Percentiles rank a stretch among this genome's conserved stretches.
Conservation (phyloP, 2,797 vertebrate genomes). For the Fratercula arctica region DNA sequence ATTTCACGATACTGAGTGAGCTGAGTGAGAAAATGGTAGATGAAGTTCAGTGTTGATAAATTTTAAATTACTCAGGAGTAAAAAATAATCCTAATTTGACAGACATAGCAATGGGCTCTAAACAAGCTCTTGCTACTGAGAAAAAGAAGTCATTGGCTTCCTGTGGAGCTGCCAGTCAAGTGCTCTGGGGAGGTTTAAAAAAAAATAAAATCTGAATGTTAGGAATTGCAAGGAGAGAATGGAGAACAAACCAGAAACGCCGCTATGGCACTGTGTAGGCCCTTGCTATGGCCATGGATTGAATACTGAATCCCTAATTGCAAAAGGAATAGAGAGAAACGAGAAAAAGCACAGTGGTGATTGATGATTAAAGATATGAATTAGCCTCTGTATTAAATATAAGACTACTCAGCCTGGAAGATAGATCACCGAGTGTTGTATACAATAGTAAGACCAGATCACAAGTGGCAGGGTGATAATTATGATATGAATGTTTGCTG, state of each 20-base stretch:
- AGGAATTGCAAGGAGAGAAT: background rate
- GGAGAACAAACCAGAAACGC: background rate
- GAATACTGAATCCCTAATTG: background rate
- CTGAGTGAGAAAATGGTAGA: background rate
- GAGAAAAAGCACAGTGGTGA: background rate
- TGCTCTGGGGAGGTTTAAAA: background rate
- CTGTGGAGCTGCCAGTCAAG: background rate
- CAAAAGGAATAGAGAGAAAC: background rate
- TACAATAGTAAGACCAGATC: background rate
- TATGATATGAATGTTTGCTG: background rate
- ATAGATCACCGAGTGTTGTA: background rate
- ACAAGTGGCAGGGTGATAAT: background rate
- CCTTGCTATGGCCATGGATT: background rate
- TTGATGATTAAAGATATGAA: background rate
- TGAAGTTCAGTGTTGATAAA: background rate
- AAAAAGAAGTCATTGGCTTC: background rate
- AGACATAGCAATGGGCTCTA: background rate
- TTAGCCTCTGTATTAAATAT: background rate
- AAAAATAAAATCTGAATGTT: background rate
- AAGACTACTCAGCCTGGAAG: background rate
- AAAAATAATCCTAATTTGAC: background rate
- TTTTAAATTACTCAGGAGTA: background rate
- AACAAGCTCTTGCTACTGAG: background rate
- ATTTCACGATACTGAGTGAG: background rate
- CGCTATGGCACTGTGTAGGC: background rate